Evolutionary conservation across 2,888 invertebrate species (phyloP).

Genomic region (Pachymerium ferrugineum): DNA sequence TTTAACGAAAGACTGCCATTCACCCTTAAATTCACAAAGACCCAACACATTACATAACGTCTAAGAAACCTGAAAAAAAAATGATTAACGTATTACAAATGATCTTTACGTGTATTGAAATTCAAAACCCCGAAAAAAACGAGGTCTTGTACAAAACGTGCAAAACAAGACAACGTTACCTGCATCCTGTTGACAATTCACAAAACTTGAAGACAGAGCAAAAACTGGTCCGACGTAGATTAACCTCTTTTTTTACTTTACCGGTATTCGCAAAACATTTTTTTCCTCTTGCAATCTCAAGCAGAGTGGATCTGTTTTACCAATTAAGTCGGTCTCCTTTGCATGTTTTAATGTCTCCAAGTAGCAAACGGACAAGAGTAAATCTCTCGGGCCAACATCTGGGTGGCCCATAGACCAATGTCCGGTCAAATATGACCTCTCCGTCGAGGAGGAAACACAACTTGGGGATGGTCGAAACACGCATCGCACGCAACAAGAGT

Average conservation of each 20-base stretch:
- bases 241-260: neutral
- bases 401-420: slow-evolving; percentile 12
- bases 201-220: neutral
- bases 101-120: too few species aligned
- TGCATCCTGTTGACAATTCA: slow-evolving; percentile 22
- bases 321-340: slow-evolving; percentile 24
- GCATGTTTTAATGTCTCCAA: slow-evolving; percentile 17
- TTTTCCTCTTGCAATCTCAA: neutral
- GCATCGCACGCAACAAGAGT: slow-evolving; percentile 23
- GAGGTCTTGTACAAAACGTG: neutral
- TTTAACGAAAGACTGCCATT: too few species aligned
- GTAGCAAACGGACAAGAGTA: neutral
- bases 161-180: neutral
- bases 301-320: neutral
- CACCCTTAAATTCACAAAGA: too few species aligned
- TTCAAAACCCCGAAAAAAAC: neutral
- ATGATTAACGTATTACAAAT: too few species aligned
- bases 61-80: too few species aligned
- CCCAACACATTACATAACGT: too few species aligned
- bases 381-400: slow-evolving; percentile 10
- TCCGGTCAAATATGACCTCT: slow-evolving; percentile 17
- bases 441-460: neutral
- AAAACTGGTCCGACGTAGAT: slow-evolving; percentile 7
- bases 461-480: slow-evolving; percentile 9
- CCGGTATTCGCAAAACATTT: neutral